Percentiles rank a stretch among this genome's conserved stretches.
Conservation (phyloP, 1,140 invertebrate species). For the Drosophila sulfurigaster region DNA sequence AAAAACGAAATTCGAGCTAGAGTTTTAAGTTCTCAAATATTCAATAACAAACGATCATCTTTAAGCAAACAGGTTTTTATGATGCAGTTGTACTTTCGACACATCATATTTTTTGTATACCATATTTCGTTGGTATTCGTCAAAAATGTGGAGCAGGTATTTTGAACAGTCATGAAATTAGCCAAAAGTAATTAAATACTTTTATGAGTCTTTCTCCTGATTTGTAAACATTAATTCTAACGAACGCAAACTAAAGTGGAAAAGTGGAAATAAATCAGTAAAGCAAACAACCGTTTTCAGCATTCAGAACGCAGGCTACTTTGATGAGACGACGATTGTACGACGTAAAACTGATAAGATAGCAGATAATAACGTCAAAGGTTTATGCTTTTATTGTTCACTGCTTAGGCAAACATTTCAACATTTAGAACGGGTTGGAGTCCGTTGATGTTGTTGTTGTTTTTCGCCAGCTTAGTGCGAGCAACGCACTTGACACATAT, state of each 20-base stretch:
- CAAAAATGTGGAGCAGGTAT: too few relatives aligned
- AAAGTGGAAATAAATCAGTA: neutral
- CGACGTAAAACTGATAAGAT: conserved; percentile 47
- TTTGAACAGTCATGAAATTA: neutral
- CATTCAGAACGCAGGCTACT: neutral
- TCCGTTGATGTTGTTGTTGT: conserved; percentile 34
- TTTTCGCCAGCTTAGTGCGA: conserved; percentile 41
- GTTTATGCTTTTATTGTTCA: conserved; percentile 19
- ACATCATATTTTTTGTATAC: too few relatives aligned
- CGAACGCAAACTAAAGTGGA: conserved; percentile 27
- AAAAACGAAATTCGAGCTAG: too few relatives aligned
- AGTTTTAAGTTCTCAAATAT: too few relatives aligned
- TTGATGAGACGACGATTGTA: neutral
- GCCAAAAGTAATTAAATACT: conserved; percentile 13
- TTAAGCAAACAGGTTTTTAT: too few relatives aligned
- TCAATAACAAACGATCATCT: too few relatives aligned
- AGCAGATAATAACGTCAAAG: conserved; percentile 25
- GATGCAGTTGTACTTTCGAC: too few relatives aligned
- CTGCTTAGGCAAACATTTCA: conserved; percentile 28
- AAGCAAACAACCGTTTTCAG: neutral
- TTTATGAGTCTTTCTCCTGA: conserved; percentile 26
- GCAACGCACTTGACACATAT: conserved; percentile 74
- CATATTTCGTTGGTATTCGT: too few relatives aligned
- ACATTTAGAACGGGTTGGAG: conserved; percentile 36
- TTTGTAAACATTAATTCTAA: conserved; percentile 11